Percentiles rank a stretch among this genome's conserved stretches.
Evolutionary conservation across 2,113 vertebrate species (phyloP).

Genomic region (Apistogramma diplotaenia): DNA sequence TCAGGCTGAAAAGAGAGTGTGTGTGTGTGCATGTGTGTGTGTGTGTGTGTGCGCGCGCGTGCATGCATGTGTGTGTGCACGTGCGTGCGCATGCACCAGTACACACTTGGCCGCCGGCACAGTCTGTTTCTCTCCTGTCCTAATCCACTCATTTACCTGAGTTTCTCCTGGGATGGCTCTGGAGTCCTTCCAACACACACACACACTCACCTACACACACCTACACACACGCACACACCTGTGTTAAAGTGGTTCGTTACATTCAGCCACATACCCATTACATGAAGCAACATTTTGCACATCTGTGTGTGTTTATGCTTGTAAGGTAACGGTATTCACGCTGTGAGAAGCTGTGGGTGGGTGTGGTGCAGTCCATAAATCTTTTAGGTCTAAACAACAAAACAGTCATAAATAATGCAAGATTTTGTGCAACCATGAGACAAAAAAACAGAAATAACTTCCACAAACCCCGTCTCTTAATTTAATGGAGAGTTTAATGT

Average conservation of each 20-base stretch:
- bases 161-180: conserved; percentile 34
- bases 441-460: conserved; percentile 40
- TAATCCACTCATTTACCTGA: conserved; percentile 63
- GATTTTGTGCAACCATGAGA: conserved; percentile 12
- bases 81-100: neutral
- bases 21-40: neutral
- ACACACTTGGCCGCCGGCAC: conserved; percentile 9
- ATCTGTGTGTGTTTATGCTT: conserved; percentile 23
- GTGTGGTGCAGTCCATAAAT: conserved; percentile 47
- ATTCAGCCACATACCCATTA: conserved; percentile 13
- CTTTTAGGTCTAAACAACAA: conserved; percentile 47
- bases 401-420: conserved; percentile 46
- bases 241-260: conserved; percentile 22
- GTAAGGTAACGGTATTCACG: conserved; percentile 8
- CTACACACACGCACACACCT: neutral
- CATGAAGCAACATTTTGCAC: conserved; percentile 26
- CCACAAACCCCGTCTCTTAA: neutral
- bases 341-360: conserved; percentile 23
- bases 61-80: neutral
- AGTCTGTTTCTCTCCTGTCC: conserved; percentile 38
- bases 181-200: conserved; percentile 49
- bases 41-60: neutral
- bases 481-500: neutral
- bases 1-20: neutral
- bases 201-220: conserved; percentile 18